Evolutionary conservation across 2,113 vertebrate genomes (phyloP), one percentile per base, ranked within the genome.

Genomic region (Neotoma lepida): DNA sequence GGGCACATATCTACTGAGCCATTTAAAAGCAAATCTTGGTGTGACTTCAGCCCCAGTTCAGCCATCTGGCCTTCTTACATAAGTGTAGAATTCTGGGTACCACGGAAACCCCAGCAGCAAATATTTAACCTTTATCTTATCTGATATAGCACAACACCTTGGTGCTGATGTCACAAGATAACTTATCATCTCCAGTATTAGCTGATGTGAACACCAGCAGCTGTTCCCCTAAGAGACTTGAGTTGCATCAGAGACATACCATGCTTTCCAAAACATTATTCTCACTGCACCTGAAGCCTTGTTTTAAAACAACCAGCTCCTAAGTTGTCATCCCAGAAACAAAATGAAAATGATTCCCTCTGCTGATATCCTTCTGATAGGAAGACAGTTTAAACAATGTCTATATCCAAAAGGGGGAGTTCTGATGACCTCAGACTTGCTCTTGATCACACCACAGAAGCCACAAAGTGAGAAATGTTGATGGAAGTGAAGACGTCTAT

Each of bases 21-120:
- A 58, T 90, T 91, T 89, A 94, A 96, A 93, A 91, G 20, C 88
- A 96, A 95, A 96, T 90, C 58, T 76, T 30, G 58, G 33, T 41
- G 64, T 97, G 44, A 63, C 86, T 89, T 93, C 93, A 86, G 87
- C 44, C 94, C 77, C 39, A 7, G 58, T 82, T 93, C 90, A 97
- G 66, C 93, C 94, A 96, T 77, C 94, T 96, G 88, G 35, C 66
- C 94, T 58, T 66, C 44, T 86, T 13, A 2, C 4, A 49, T 89
- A 86, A 86, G 78, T 54, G 58, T 61, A 78, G 93, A 94, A 86
- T 87, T 20, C 20, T 14, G 26, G 82, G 86, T 35, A 17, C 30
- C 10, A 39, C 63, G 58, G 61, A 94, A 96, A 89, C 74, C 4
- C 8, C 51, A 94, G 70, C 68, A 73, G n/a, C 58, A 78, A 94